phyloP scores from a whole-genome alignment of 2,888 invertebrate species.

The Nemapogon koenigi region DNA sequence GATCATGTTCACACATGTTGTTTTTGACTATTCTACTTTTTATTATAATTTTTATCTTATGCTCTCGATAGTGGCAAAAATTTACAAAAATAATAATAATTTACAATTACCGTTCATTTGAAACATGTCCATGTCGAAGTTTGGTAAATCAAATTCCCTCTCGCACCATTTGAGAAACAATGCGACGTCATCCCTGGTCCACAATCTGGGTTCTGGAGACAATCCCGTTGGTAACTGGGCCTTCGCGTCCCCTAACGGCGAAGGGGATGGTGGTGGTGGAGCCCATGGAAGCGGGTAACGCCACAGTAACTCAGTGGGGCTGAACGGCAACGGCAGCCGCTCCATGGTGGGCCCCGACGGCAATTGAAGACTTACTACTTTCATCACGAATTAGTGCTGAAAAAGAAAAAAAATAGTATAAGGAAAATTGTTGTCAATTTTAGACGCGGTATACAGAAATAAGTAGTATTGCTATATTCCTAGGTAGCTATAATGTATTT shows the following conservation, averaged over 20 bases:
- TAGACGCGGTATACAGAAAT: no score
- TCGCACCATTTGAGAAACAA: slow-evolving; percentile 91
- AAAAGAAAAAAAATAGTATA: slow-evolving; percentile 22
- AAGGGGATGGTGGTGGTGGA: slow-evolving; percentile 68
- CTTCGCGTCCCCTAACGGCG: slow-evolving; percentile 83
- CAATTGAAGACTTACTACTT: slow-evolving; percentile 73
- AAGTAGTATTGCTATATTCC: no score
- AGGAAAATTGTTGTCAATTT: no score
- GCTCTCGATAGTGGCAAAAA: slow-evolving; percentile 6
- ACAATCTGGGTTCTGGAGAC: slow-evolving; percentile 87
- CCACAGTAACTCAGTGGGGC: slow-evolving; percentile 85
- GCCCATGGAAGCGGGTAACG: slow-evolving; percentile 84
- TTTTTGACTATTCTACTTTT: not conserved
- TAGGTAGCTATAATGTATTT: no score
- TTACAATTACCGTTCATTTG: slow-evolving; percentile 86
- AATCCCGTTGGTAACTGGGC: slow-evolving; percentile 84
- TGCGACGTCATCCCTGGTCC: slow-evolving; percentile 89
- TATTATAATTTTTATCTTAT: not conserved
- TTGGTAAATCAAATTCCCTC: slow-evolving; percentile 89
- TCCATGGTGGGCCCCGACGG: slow-evolving; percentile 77
- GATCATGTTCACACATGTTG: not conserved
- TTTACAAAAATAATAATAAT: not conserved
- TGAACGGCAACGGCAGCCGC: slow-evolving; percentile 81
- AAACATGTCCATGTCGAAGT: slow-evolving; percentile 91
- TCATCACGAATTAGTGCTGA: slow-evolving; percentile 58